These are phyloP conservation scores for Cottus gobio DNA, from an alignment of 2,113 vertebrate species.

Conservation along the genomic window DNA sequence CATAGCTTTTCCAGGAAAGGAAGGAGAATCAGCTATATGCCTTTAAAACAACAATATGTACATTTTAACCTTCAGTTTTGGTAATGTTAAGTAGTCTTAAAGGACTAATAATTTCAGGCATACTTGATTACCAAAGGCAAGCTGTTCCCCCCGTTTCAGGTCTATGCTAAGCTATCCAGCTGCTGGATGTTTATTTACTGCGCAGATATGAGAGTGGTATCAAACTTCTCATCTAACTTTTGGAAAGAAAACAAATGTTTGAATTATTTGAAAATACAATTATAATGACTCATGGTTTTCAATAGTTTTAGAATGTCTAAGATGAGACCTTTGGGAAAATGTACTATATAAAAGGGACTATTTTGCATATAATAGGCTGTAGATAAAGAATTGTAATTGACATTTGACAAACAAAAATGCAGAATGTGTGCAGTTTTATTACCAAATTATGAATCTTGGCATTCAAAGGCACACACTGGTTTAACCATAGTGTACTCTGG, in stretches of 20 bases:
- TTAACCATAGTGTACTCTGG: conserved; percentile 7
- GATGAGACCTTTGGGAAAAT: background rate
- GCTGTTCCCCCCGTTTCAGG: background rate
- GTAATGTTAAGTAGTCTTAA: background rate
- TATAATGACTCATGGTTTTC: background rate
- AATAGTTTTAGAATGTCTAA: background rate
- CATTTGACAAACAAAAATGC: background rate
- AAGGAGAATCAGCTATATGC: background rate
- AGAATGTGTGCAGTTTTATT: background rate
- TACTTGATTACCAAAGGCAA: background rate
- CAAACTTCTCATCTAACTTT: background rate
- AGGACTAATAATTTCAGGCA: background rate
- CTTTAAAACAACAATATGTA: background rate
- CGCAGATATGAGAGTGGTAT: background rate
- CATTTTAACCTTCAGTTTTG: background rate
- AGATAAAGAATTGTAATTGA: background rate
- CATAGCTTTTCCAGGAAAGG: background rate
- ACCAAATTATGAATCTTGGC: background rate
- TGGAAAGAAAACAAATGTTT: background rate
- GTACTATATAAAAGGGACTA: background rate
- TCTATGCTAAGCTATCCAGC: conserved; percentile 15
- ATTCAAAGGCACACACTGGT: conserved; percentile 12
- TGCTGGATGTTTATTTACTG: background rate
- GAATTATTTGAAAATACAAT: background rate
- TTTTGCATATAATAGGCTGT: background rate